Evolutionary conservation across 2,888 invertebrate species (phyloP), one percentile per base, ranked within the genome.

Genomic region (Anticlea derivata): DNA sequence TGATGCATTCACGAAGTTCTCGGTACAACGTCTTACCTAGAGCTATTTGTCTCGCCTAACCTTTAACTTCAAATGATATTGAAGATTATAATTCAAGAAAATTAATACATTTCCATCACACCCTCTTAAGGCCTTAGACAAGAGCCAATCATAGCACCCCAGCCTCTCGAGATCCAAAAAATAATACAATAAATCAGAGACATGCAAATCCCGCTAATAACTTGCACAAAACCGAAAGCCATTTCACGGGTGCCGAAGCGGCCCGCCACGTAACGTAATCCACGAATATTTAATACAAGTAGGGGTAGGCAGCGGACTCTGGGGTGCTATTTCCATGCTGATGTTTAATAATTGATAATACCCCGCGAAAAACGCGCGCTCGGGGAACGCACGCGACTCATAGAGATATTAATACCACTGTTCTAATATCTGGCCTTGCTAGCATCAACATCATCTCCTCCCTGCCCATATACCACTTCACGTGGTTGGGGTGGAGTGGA

Each of bases 261-360:
- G 51, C 62, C 53, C 54, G 55, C 52, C 49, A 55, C 62, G 66
- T 65, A 63, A 63, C 73, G 76, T 83, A 84, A 86, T 84, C 84
- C 82, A 71, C 75, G 86, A 88, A 88, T 89, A 89, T 89, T 89
- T 89, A 88, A 89, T 89, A 85, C 81, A 78, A 80, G 81, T 75
- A 76, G 77, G 82, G 73, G 74, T 63, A 58, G 73, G 72, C 70
- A 71, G 74, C 74, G 83, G 84, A 86, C 88, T 84, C 89, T 63
- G 70, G 89, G 90, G 91, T 84, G 84, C 87, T 84, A 87, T 90
- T 86, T 89, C 83, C 86, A 86, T 86, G 88, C 86, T 90, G 91
- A 90, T 91, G 87, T 87, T 90, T 87, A 90, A 91, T 90, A 91
- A 91, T 90, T 91, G 90, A 91, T 91, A 90, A 90, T 90, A 83